phyloP scores from a whole-genome alignment of 2,113 vertebrate genomes.

The Halcyon senegalensis region DNA sequence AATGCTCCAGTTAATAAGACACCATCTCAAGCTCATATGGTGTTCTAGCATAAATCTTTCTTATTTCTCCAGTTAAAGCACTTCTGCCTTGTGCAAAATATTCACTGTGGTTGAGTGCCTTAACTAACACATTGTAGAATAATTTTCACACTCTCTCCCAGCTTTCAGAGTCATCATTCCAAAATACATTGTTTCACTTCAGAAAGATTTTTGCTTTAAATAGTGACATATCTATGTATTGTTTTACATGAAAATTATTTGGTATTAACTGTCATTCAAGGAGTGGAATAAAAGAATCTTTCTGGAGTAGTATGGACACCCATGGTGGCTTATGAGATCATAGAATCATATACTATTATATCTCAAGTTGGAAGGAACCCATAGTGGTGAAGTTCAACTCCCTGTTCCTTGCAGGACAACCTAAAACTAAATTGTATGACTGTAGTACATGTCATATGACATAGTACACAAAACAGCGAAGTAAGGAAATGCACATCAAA shows the following conservation, averaged over 20 bases:
- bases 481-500: neutral
- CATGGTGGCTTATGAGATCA: neutral
- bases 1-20: constrained; percentile 12
- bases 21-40: constrained; percentile 5
- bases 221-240: neutral
- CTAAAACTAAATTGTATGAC: neutral
- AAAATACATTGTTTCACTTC: neutral
- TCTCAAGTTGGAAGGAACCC: neutral
- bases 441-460: neutral
- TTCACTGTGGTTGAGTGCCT: constrained; percentile 10
- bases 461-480: neutral
- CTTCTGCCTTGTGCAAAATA: constrained; percentile 38
- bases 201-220: neutral
- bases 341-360: neutral
- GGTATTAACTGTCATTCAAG: neutral
- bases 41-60: constrained; percentile 45
- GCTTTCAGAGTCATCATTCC: neutral
- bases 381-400: neutral
- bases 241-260: neutral
- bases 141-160: neutral
- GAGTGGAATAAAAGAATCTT: neutral
- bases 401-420: neutral
- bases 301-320: neutral
- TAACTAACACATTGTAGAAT: constrained; percentile 16
- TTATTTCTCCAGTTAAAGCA: neutral